phyloP scores from a whole-genome alignment of 2,888 invertebrate genomes.

The Gasteruption jaculator region DNA sequence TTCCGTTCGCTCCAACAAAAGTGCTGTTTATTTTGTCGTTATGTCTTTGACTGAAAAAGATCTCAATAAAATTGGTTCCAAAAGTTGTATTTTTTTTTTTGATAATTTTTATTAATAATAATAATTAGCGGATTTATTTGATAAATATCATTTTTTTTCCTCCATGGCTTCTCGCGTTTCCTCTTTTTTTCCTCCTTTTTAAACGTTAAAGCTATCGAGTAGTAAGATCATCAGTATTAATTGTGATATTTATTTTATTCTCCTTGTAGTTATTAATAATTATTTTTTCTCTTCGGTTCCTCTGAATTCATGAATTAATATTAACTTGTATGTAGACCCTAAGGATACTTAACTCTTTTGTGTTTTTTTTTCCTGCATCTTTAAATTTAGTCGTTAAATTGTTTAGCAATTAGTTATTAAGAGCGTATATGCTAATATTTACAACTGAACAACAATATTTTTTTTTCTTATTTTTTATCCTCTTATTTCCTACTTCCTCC shows the following conservation, averaged over 20 bases:
- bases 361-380: constrained; percentile 2
- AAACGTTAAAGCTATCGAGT: constrained; percentile 46
- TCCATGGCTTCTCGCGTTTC: constrained; percentile 17
- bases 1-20: no score
- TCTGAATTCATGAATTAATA: not conserved
- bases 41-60: no score
- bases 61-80: no score
- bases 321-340: no score
- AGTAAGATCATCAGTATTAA: constrained; percentile 41
- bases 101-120: constrained; percentile 23
- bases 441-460: constrained; percentile 48
- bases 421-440: constrained; percentile 48
- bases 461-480: no score
- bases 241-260: constrained; percentile 40
- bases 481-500: no score
- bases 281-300: constrained; percentile 9
- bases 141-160: constrained; percentile 36
- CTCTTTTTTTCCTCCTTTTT: constrained; percentile 8
- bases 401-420: constrained; percentile 10
- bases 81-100: constrained; percentile 11
- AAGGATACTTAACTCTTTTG: no score
- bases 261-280: constrained; percentile 11
- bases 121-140: constrained; percentile 24
- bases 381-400: constrained; percentile 4
- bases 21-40: no score